Evolutionary conservation across 2,797 vertebrate species (phyloP), one percentile per base, ranked within the genome.

Genomic region (Cuniculus paca): DNA sequence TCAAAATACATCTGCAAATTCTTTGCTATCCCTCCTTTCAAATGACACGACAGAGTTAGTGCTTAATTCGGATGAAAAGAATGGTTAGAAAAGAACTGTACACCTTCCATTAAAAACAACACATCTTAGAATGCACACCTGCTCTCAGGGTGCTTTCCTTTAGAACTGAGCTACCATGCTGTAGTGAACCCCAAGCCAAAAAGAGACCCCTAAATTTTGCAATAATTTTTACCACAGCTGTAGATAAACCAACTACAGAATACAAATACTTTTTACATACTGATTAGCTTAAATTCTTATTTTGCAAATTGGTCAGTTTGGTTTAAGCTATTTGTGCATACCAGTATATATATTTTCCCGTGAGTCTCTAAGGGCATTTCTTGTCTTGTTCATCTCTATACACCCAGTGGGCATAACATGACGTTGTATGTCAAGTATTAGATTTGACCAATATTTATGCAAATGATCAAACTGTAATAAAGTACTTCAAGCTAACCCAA

Each of bases 281-380:
- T 58, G 45, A 80, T 88, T 74, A 81, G 34, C 48, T 90, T 77
- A n/a, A 94, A 95, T 60, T 80, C 20, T 39, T 84, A 72, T 58
- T 52, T 85, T 54, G 77, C 65, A 95, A 95, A 87, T 70, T 61
- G 42, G 54, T 92, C n/a, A 48, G n/a, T 81, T 88, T 85, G 77
- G 50, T 42, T 94, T 36, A 74, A 81, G 36, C 28, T 28, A 88
- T n/a, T 6, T 68, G 19, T 81, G 36, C 28, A 90, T 28, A 75
- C 45, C 24, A 48, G 12, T 34, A 34, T 28, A 36, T 5, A 28
- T 11, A 31, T n/a, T 54, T 75, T 58, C 82, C 26, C 28, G 12
- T 31, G 79, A 89, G 60, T 92, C 81, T 81, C 19, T 39, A 72
- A 42, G 7, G 31, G 10, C 24, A 58, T 50, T 81, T 39, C 87